A percentile compares a stretch with the other conserved stretches of the same genome.
Evolutionary conservation across 1,140 invertebrate genomes (phyloP).

Genomic region (Ruditapes philippinarum): DNA sequence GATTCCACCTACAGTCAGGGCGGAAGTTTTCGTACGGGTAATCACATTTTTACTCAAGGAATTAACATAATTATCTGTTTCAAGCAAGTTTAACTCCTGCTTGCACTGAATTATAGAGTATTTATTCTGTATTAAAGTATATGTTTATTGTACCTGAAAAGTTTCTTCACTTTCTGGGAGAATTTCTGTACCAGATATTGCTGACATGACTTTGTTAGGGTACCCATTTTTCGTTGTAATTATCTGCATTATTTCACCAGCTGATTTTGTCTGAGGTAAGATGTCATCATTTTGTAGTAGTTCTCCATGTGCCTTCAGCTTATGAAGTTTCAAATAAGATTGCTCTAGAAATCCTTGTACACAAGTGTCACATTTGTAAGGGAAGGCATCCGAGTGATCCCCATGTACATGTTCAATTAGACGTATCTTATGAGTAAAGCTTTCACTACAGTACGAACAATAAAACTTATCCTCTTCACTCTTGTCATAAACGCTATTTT

Average conservation of each 20-base stretch:
- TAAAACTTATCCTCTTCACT: conserved; percentile 75
- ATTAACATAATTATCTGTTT: too few relatives aligned
- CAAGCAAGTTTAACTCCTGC: too few relatives aligned
- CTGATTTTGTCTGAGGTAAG: not conserved
- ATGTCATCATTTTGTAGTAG: conserved; percentile 3
- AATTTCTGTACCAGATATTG: not conserved
- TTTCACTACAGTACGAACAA: conserved; percentile 75
- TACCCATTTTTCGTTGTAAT: conserved; percentile 30
- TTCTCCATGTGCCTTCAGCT: conserved; percentile 71
- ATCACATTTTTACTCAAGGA: too few relatives aligned
- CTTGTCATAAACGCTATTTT: conserved; percentile 70
- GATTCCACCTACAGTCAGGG: too few relatives aligned
- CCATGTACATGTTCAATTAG: conserved; percentile 79
- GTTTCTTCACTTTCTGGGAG: not conserved
- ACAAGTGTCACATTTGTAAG: conserved; percentile 75
- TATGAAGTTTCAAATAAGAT: conserved; percentile 73
- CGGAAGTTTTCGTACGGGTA: too few relatives aligned
- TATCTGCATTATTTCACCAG: conserved; percentile 48
- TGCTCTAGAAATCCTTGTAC: conserved; percentile 78
- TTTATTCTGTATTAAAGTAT: too few relatives aligned
- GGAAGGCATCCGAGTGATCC: conserved; percentile 77
- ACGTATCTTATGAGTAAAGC: conserved; percentile 79
- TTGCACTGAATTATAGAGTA: too few relatives aligned
- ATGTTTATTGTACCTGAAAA: not conserved
- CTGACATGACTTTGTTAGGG: conserved; percentile 22